phyloP scores from a whole-genome alignment of 2,888 invertebrate genomes.

The Pasiphila rectangulata region DNA sequence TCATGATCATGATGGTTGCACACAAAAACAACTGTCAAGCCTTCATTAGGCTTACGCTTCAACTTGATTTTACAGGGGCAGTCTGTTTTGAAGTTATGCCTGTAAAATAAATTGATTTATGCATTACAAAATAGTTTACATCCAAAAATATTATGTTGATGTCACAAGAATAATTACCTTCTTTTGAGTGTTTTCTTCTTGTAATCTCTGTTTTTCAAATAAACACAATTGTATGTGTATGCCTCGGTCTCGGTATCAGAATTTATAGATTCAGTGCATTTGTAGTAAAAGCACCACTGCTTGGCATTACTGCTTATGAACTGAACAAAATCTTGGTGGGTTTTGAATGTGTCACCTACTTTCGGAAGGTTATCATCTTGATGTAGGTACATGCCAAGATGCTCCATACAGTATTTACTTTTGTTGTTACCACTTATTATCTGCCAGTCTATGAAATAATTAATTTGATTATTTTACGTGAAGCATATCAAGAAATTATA shows the following conservation, averaged over 20 bases:
- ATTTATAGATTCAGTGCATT: constrained; percentile 47
- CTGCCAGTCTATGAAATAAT: constrained; percentile 27
- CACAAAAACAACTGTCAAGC: constrained; percentile 46
- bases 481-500: too few relatives aligned
- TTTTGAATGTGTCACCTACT: constrained; percentile 46
- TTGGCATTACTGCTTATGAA: constrained; percentile 50
- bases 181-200: constrained; percentile 45
- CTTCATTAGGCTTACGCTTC: constrained; percentile 41
- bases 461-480: too few relatives aligned
- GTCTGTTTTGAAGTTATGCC: constrained; percentile 44
- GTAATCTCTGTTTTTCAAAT: constrained; percentile 45
- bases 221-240: constrained; percentile 49
- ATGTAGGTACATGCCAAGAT: constrained; percentile 37
- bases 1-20: constrained; percentile 55
- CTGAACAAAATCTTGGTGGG: constrained; percentile 45
- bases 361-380: constrained; percentile 46
- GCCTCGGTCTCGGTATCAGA: constrained; percentile 38
- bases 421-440: constrained; percentile 17
- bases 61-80: constrained; percentile 52
- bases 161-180: constrained; percentile 34
- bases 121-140: not conserved
- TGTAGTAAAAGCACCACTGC: constrained; percentile 49
- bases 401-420: constrained; percentile 39
- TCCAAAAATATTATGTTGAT: not conserved
- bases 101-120: constrained; percentile 26